Base-by-base conservation (phyloP, 2,888 invertebrate genomes). In the Arge pagana region DNA sequence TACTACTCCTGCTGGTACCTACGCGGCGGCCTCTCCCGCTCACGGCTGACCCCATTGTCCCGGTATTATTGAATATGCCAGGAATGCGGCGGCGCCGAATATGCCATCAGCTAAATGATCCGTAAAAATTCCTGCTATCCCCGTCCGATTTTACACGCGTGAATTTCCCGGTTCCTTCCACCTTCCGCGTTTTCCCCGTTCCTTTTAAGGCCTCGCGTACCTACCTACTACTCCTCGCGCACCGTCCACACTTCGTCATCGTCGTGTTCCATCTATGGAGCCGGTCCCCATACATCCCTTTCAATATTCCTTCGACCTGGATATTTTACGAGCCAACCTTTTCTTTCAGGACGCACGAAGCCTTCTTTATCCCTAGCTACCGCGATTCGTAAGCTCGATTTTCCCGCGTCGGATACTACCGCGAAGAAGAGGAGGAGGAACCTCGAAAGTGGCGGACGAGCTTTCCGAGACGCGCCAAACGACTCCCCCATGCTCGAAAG, bases 31-130 rank as follows among this genome's bases (percentile, higher is more conserved):
- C 8, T 19, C 11, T 37, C 37, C 37, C 19, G 7, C 21, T 16
- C 23, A 28, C 26, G 8, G 42, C 30, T 45, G 45, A 33, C 42
- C 42, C 23, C 45, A 33, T 45, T 35, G 45, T 45, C 33, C 36
- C 50, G 61, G 64, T 33, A 45, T 68, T 67, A 65, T 70, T 63
- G 63, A 67, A 67, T 67, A 63, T 64, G 59, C 62, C 56, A 33
- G 59, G 63, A 71, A 67, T 66, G 62, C 57, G n/a, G 28, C 15
- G 51, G 56, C 52, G 57, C 57, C 67, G 69, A 67, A 68, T 66
- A 67, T 63, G 64, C 66, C 66, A 67, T 67, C 65, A 63, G 62
- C 59, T 62, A 71, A 72, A 70, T 71, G 72, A 70, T 62, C 67
- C 65, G 65, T 69, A 61, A 71, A 71, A 72, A 68, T 68, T 65